These are phyloP conservation scores for Icerya purchasi DNA, from an alignment of 2,888 invertebrate species.

Conservation along the genomic window DNA sequence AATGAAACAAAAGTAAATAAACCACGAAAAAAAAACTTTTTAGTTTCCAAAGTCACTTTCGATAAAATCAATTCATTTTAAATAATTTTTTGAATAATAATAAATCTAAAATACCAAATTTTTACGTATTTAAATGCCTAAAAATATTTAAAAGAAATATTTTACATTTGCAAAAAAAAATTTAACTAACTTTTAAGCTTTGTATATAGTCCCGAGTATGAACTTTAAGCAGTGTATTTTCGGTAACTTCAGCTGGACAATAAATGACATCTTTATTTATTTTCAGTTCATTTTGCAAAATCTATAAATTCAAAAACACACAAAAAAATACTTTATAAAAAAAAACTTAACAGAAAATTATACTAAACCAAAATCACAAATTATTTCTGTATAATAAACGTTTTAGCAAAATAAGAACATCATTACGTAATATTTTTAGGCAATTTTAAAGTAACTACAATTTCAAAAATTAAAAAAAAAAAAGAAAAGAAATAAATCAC, in stretches of 20 bases:
- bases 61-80: no score
- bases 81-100: no score
- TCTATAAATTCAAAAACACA: slow-evolving; percentile 25
- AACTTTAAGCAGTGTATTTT: slow-evolving; percentile 47
- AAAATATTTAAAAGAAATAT: no score
- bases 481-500: no score
- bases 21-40: no score
- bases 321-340: slow-evolving; percentile 8
- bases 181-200: slow-evolving; percentile 43
- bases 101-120: no score
- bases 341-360: slow-evolving; percentile 3
- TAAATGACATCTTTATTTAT: slow-evolving; percentile 39
- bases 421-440: no score
- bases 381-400: background rate
- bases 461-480: no score
- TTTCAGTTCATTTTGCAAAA: slow-evolving; percentile 36
- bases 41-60: no score
- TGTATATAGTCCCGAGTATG: slow-evolving; percentile 53
- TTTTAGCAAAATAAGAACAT: background rate
- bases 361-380: background rate
- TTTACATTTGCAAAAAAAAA: no score
- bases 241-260: slow-evolving; percentile 45
- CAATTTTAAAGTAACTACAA: background rate
- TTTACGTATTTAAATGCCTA: no score
- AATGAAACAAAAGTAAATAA: no score